A percentile compares a stretch with the other conserved stretches of the same genome.
These are phyloP conservation scores for Pseudococcus viburni DNA, from an alignment of 2,888 invertebrate species.

Conservation along the genomic window DNA sequence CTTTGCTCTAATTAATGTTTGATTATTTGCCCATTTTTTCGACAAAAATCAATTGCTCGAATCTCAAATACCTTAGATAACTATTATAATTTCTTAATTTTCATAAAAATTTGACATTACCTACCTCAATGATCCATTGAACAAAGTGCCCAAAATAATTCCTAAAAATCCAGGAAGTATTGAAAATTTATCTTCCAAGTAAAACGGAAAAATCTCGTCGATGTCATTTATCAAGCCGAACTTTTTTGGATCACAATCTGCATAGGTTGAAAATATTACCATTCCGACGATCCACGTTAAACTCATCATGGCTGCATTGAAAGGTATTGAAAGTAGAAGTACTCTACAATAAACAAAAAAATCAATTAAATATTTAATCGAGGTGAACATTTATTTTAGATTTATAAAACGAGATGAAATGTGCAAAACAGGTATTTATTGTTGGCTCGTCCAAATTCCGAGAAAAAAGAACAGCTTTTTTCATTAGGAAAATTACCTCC, in stretches of 20 bases:
- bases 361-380: conserved; percentile 6
- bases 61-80: too few relatives aligned
- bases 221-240: conserved; percentile 82
- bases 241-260: conserved; percentile 85
- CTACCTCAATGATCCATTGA: conserved; percentile 91
- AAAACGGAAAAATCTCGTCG: conserved; percentile 90
- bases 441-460: too few relatives aligned
- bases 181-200: conserved; percentile 88
- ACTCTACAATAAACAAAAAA: conserved; percentile 74
- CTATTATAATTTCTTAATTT: too few relatives aligned
- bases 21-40: too few relatives aligned
- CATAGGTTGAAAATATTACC: conserved; percentile 88
- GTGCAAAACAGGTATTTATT: not conserved
- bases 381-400: not conserved
- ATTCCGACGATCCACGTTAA: conserved; percentile 90
- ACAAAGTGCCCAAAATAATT: conserved; percentile 90
- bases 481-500: too few relatives aligned
- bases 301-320: conserved; percentile 86
- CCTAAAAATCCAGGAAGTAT: conserved; percentile 90
- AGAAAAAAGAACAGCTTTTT: too few relatives aligned
- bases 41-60: too few relatives aligned
- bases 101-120: not conserved
- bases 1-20: too few relatives aligned
- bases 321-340: conserved; percentile 83
- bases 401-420: not conserved